A percentile compares a stretch with the other conserved stretches of the same genome.
Evolutionary conservation across 2,797 vertebrate genomes (phyloP).

Genomic region (Martes flavigula): DNA sequence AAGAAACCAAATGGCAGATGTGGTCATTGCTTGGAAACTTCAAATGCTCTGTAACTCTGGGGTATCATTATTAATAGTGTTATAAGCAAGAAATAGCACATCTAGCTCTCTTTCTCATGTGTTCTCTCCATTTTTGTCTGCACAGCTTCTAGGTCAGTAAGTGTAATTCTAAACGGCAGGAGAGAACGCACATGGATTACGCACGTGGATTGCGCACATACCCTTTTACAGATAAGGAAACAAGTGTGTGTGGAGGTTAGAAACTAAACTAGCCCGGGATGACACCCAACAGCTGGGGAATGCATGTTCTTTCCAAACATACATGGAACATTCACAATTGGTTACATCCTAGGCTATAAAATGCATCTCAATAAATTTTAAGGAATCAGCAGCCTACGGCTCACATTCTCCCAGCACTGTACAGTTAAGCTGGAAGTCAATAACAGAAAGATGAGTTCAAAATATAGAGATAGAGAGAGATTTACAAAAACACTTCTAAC

Average conservation of each 20-base stretch:
- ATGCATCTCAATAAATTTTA: neutral
- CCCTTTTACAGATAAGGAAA: neutral
- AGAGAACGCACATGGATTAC: neutral
- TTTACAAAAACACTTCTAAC: slow-evolving; percentile 36
- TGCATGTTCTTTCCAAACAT: neutral
- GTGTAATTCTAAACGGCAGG: neutral
- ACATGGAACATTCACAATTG: neutral
- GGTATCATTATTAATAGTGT: neutral
- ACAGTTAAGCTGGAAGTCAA: slow-evolving; percentile 33
- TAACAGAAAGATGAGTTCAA: slow-evolving; percentile 9
- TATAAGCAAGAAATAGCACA: neutral
- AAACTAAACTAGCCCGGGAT: neutral
- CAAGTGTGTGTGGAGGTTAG: neutral
- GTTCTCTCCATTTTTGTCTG: neutral
- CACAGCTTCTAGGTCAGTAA: neutral
- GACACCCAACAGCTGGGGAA: neutral
- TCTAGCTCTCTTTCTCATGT: neutral
- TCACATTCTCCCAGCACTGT: neutral
- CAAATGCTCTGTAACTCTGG: neutral
- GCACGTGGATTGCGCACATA: neutral
- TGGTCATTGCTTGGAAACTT: neutral
- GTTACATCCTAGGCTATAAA: neutral
- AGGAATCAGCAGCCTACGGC: neutral
- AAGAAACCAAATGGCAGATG: neutral
- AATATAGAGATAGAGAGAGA: neutral